Base-by-base conservation (phyloP, 2,797 vertebrate species). In the Danio kyathit region DNA sequence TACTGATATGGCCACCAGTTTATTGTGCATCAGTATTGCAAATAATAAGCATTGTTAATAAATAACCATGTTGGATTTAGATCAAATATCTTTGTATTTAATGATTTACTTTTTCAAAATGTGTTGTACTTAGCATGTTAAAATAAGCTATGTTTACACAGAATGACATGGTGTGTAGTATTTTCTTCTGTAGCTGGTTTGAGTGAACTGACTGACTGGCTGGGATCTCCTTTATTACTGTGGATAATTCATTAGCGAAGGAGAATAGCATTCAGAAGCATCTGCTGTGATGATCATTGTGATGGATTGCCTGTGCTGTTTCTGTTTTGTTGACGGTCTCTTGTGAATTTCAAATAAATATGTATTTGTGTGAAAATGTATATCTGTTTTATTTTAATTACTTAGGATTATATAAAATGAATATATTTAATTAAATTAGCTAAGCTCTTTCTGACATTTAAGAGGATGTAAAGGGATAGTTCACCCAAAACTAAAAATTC, bases 291-390 rank as follows among this genome's bases (percentile, higher is more conserved):
- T 54, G 74, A 13, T 29, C 29, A 29, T 29, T 29, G 29, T 29
- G 29, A 29, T 29, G 29, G 29, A 1, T 3, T 1, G 41, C 41
- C 3, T 48, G 44, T 51, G 59, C 11, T 57, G 46, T 59, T 57
- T 74, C 3, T 67, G 38, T 66, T 57, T 51, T 77, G 74, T 66
- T 13, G 72, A 61, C 46, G 17, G 51, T 41, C 16, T 63, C 7
- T 52, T 64, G 46, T 57, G 52, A 66, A 56, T 52, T 41, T 56
- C 56, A 66, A 76, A 66, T 21, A 21, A 10, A n/a, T 14, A 65
- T 21, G 17, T 10, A 52, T 16, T 56, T 56, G 17, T 66, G 44
- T 29, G 16, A 40, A 7, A 48, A 29, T 19, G 17, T 52, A 6
- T 41, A 16, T 5, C 16, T 14, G 73, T 29, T 64, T 17, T 13